These are phyloP conservation scores for Eubasilissa regina DNA, from an alignment of 1,140 invertebrate genomes.

Conservation along the genomic window DNA sequence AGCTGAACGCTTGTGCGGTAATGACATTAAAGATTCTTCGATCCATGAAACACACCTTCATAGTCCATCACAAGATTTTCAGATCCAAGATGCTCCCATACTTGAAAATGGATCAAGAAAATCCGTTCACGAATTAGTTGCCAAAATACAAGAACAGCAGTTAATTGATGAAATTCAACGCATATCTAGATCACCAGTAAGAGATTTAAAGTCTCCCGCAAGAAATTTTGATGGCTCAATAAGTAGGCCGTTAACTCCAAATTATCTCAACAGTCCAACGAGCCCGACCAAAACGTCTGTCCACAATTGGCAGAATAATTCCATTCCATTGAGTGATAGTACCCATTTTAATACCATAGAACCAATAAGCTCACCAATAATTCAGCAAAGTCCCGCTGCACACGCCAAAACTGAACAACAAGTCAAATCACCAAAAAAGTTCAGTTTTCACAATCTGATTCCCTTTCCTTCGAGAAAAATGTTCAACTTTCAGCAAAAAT, in stretches of 20 bases:
- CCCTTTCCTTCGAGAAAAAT: constrained; percentile 71
- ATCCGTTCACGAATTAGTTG: constrained; percentile 75
- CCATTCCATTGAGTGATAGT: constrained; percentile 58
- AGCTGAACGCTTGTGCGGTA: background rate
- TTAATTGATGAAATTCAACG: constrained; percentile 55
- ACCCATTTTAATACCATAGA: constrained; percentile 59
- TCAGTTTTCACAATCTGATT: constrained; percentile 71
- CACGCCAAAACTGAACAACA: constrained; percentile 59
- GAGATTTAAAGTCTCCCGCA: constrained; percentile 51
- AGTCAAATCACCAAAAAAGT: constrained; percentile 66
- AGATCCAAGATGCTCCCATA: background rate
- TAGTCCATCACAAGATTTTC: constrained; percentile 16
- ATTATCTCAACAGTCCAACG: constrained; percentile 40
- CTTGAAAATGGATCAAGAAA: constrained; percentile 64
- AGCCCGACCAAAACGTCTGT: constrained; percentile 31
- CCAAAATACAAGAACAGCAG: constrained; percentile 73
- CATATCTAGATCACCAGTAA: constrained; percentile 51
- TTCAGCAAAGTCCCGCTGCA: constrained; percentile 57
- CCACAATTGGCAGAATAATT: constrained; percentile 56
- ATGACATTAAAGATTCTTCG: constrained; percentile 18
- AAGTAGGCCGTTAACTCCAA: constrained; percentile 56
- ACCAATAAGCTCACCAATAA: constrained; percentile 49
- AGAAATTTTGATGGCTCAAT: constrained; percentile 43
- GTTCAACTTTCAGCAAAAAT: constrained; percentile 68
- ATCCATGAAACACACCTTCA: background rate